Conservation (phyloP, 2,888 invertebrate species). For the Cepaea hortensis region DNA sequence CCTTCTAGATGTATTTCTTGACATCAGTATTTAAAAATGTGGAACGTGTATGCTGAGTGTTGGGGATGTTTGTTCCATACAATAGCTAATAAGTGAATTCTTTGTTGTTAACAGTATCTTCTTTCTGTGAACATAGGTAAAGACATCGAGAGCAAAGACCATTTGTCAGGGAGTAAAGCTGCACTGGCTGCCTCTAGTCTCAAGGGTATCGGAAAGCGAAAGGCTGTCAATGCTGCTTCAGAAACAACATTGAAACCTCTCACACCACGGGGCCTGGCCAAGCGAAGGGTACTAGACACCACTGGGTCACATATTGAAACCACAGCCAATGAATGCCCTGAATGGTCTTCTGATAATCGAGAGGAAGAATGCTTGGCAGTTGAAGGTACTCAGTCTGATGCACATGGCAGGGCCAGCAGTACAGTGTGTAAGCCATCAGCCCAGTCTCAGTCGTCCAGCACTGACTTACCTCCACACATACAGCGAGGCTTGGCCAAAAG, state of each 20-base stretch:
- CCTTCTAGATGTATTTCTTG: too few species aligned
- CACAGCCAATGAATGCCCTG: neutral
- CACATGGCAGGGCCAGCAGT: too few species aligned
- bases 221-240: neutral
- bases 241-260: neutral
- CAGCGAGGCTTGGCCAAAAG: too few species aligned
- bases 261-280: slow-evolving; percentile 17
- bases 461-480: too few species aligned
- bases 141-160: neutral
- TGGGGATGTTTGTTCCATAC: neutral
- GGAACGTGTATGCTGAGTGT: too few species aligned
- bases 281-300: neutral
- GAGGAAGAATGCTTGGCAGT: too few species aligned
- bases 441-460: too few species aligned
- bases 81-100: neutral
- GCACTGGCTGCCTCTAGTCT: neutral
- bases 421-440: too few species aligned
- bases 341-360: neutral
- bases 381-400: too few species aligned
- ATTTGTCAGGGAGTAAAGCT: neutral
- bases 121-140: neutral
- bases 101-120: neutral
- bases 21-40: too few species aligned
- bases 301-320: neutral
- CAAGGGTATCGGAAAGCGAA: neutral